A percentile compares a stretch with the other conserved stretches of the same genome.
These are phyloP conservation scores for Scaptomyza hsui DNA, from an alignment of 1,140 invertebrate species.

Conservation along the genomic window DNA sequence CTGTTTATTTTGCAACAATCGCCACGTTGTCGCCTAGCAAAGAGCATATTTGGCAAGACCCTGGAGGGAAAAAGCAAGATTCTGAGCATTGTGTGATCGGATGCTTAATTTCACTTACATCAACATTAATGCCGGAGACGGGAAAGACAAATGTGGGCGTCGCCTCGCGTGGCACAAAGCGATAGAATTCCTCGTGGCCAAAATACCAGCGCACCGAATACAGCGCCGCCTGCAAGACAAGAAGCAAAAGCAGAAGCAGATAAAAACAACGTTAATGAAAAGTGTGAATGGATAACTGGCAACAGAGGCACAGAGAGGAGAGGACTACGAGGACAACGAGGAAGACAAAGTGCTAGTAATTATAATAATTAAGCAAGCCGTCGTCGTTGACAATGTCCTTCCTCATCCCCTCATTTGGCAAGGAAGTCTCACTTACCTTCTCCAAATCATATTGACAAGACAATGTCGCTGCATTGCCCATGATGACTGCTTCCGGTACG, in stretches of 20 bases:
- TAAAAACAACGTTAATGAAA: conserved; percentile 56
- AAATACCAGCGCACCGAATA: conserved; percentile 94
- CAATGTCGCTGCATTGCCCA: conserved; percentile 89
- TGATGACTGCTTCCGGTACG: conserved; percentile 89
- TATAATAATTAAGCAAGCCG: conserved; percentile 78
- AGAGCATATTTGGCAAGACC: background rate
- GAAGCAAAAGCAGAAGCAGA: conserved; percentile 49
- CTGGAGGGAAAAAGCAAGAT: background rate
- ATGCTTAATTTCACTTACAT: conserved; percentile 87
- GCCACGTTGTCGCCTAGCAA: background rate
- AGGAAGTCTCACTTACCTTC: conserved; percentile 84
- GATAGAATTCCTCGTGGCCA: conserved; percentile 91
- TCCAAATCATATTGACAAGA: conserved; percentile 92
- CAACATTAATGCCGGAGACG: conserved; percentile 88
- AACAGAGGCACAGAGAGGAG: background rate
- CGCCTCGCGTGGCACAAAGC: conserved; percentile 88
- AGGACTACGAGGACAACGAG: conserved; percentile 14
- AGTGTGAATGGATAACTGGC: conserved; percentile 48
- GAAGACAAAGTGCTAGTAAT: conserved; percentile 78
- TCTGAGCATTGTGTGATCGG: background rate
- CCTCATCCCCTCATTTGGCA: background rate
- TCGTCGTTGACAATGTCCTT: conserved; percentile 49
- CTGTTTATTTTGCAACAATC: conserved; percentile 6
- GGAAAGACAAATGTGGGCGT: conserved; percentile 89
- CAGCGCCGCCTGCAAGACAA: conserved; percentile 85